These are phyloP conservation scores for Gasterosteus nipponicus DNA, from an alignment of 2,113 vertebrate species.

Conservation along the genomic window DNA sequence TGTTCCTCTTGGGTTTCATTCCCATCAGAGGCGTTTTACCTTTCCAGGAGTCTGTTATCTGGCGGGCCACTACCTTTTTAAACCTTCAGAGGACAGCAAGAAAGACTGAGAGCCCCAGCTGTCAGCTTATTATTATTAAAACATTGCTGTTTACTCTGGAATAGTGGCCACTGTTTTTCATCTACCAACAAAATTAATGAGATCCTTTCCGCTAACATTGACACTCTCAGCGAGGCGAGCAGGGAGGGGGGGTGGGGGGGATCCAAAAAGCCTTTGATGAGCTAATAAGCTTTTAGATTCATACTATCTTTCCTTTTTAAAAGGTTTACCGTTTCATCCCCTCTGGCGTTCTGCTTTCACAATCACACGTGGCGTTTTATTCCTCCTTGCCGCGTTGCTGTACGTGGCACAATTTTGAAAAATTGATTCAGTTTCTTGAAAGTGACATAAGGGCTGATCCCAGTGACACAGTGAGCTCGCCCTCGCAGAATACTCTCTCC, in stretches of 20 bases:
- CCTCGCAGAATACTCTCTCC: conserved; percentile 55
- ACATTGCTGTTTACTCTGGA: conserved; percentile 58
- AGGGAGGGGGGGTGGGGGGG: neutral
- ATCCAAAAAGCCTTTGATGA: conserved; percentile 40
- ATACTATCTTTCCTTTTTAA: conserved; percentile 40
- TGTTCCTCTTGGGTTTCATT: conserved; percentile 1
- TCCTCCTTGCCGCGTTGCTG: conserved; percentile 15
- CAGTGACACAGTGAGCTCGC: conserved; percentile 48
- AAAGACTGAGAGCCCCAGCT: conserved; percentile 40
- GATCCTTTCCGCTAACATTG: conserved; percentile 74
- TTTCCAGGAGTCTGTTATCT: neutral
- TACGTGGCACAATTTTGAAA: conserved; percentile 51
- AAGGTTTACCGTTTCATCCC: conserved; percentile 23
- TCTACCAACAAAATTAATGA: conserved; percentile 66
- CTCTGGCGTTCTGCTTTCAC: neutral
- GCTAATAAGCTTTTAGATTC: conserved; percentile 59
- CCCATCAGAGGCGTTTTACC: neutral
- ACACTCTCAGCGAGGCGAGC: conserved; percentile 45
- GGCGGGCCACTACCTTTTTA: conserved; percentile 47
- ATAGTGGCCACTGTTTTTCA: conserved; percentile 57
- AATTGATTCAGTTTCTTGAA: conserved; percentile 62
- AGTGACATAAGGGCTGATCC: conserved; percentile 66
- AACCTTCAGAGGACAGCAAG: conserved; percentile 44
- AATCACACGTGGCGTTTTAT: conserved; percentile 21
- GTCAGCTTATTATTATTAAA: conserved; percentile 61